Conservation (phyloP, 1,140 invertebrate species). For the Lepidurus arcticus region DNA sequence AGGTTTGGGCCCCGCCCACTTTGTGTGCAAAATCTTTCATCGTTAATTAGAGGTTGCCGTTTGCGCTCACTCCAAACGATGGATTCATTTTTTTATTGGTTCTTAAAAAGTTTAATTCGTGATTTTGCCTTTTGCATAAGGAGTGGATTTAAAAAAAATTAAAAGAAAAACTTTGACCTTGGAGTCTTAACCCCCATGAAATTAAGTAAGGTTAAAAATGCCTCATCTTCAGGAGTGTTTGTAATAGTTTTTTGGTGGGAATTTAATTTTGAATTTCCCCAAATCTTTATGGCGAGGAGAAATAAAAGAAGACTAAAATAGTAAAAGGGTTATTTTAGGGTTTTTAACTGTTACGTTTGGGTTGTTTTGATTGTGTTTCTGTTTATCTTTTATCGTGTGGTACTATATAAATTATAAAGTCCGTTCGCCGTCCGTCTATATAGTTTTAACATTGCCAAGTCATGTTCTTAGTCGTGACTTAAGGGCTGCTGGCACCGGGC, state of each 20-base stretch:
- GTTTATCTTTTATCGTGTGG: background rate
- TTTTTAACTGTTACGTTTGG: background rate
- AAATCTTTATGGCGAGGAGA: too few relatives aligned
- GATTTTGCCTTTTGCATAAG: background rate
- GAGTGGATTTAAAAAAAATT: background rate
- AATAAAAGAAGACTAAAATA: too few relatives aligned
- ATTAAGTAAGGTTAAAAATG: too few relatives aligned
- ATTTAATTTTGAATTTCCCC: too few relatives aligned
- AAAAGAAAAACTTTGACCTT: background rate
- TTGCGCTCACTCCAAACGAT: slow-evolving; percentile 4
- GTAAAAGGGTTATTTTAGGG: background rate
- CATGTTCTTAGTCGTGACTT: slow-evolving; percentile 21
- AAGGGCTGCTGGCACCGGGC: slow-evolving; percentile 19
- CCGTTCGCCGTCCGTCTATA: background rate
- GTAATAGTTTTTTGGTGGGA: too few relatives aligned
- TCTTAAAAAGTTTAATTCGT: background rate
- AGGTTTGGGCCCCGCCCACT: slow-evolving; percentile 8
- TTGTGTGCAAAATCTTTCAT: slow-evolving; percentile 19
- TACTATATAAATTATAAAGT: slow-evolving; percentile 11
- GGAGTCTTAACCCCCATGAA: too few relatives aligned
- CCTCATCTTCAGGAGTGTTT: too few relatives aligned
- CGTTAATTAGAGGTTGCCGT: slow-evolving; percentile 21
- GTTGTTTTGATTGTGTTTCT: slow-evolving; percentile 15
- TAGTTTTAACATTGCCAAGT: slow-evolving; percentile 22
- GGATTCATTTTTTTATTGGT: slow-evolving; percentile 12